Evolutionary conservation across 2,113 vertebrate genomes (phyloP).

Genomic region (Clarias macrocephalus): DNA sequence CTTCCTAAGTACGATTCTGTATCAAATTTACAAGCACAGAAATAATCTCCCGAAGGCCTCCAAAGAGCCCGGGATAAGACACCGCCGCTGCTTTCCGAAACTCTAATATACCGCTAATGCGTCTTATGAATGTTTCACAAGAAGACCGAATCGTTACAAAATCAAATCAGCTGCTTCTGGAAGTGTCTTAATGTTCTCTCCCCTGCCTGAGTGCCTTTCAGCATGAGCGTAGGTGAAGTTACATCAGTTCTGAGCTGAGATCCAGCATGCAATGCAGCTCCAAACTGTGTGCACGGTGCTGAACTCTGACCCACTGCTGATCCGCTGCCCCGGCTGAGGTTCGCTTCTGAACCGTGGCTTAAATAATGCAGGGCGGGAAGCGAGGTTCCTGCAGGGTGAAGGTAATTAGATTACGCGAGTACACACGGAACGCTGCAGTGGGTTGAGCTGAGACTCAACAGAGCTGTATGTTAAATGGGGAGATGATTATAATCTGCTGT

Average conservation of each 20-base stretch:
- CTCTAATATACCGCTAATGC: conserved; percentile 11
- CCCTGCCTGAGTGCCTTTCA: conserved; percentile 1
- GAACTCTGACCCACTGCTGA: neutral
- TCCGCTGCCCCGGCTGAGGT: neutral
- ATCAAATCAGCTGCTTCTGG: conserved; percentile 4
- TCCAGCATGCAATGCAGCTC: neutral
- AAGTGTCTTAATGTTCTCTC: conserved; percentile 22
- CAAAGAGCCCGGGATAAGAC: neutral
- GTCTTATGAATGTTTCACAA: conserved; percentile 13
- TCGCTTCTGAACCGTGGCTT: conserved; percentile 29
- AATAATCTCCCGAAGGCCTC: neutral
- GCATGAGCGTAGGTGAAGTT: neutral
- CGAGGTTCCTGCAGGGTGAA: conserved; percentile 18
- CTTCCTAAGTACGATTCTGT: neutral
- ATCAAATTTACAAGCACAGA: neutral
- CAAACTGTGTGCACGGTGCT: neutral
- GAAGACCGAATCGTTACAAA: neutral
- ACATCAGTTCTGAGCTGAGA: neutral
- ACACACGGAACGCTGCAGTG: conserved; percentile 6
- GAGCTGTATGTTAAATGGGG: conserved; percentile 40
- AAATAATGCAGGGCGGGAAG: conserved; percentile 36
- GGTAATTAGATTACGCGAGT: conserved; percentile 42
- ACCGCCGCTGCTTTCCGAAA: neutral
- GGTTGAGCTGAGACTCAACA: conserved; percentile 11
- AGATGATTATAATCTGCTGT: conserved; percentile 54